Base-by-base conservation (phyloP, 1,140 invertebrate species). In the Varroa destructor region DNA sequence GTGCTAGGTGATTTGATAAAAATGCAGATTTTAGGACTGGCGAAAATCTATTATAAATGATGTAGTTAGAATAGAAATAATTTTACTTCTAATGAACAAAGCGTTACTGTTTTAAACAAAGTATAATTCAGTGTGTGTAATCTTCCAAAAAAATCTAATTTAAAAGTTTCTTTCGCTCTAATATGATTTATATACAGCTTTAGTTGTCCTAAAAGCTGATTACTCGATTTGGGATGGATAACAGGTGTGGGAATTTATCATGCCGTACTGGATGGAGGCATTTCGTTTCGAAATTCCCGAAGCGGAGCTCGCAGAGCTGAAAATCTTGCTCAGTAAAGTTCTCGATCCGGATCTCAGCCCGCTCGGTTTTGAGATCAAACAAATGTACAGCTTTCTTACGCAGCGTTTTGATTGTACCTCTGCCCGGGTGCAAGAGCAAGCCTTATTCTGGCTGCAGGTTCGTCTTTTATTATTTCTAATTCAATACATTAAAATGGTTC, bases 221-320 rank as follows among this genome's bases (percentile, higher is more conserved):
- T 25, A 25, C 25, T 25, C 25, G 25, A 25, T 25, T 25, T 25
- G 25, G 25, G 25, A 25, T 25, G 25, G 25, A 25, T 25, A 51
- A 6, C 67, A 82, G 78, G 81, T 97, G 70, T 98, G 94, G 95
- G 90, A 96, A 78, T 88, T 90, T 78, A 90, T 97, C 10, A 98
- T 98, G 90, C 94, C 95, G 0, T 88, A 93, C 78, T 99, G 95
- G 95, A 88, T 99, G 86, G 93, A 98, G 82, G 90, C 93, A 0
- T 92, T 99, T 74, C 89, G 91, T 43, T 90, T 91, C 75, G 92
- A 97, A 79, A 89, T 97, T 4, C 89, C 90, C 0, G 88, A 94
- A 79, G 88, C 93, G 77, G 93, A 97, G 77, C 81, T 96, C 36
- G 81, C 86, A 72, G 93, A 97, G 77, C 80, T 99, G 6, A 94